Conservation (phyloP, 1,140 invertebrate genomes). For the Orussus abietinus region DNA sequence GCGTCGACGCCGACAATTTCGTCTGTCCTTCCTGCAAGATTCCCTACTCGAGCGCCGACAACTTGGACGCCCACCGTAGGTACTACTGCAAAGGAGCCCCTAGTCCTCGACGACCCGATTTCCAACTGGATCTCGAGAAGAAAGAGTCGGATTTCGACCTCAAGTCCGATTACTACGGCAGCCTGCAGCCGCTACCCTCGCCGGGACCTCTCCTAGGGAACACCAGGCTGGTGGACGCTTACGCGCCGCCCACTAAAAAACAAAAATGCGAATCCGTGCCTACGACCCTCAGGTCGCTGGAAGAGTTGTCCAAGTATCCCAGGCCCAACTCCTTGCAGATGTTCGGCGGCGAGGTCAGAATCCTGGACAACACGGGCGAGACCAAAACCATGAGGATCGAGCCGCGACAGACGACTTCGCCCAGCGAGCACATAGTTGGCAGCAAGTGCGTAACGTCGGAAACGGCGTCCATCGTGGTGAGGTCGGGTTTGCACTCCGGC, state of each 20-base stretch:
- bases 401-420: conserved; percentile 50
- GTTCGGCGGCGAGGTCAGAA: conserved; percentile 76
- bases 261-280: conserved; percentile 53
- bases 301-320: conserved; percentile 54
- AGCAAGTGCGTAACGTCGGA: conserved; percentile 41
- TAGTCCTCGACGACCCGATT: conserved; percentile 38
- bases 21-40: conserved; percentile 64
- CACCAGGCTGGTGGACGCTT: conserved; percentile 69
- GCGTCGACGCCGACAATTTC: conserved; percentile 47
- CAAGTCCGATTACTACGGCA: conserved; percentile 42
- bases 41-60: conserved; percentile 64
- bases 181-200: conserved; percentile 62
- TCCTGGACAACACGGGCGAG: conserved; percentile 63
- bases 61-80: conserved; percentile 64
- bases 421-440: conserved; percentile 25
- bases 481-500: conserved; percentile 70
- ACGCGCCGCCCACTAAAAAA: conserved; percentile 54
- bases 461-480: conserved; percentile 63
- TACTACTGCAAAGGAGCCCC: conserved; percentile 63
- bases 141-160: conserved; percentile 50
- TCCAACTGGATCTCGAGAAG: conserved; percentile 52
- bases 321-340: conserved; percentile 61
- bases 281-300: conserved; percentile 54
- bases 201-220: conserved; percentile 76
- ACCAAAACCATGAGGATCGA: conserved; percentile 71